phyloP scores from a whole-genome alignment of 2,113 vertebrate genomes.

The Probosciger aterrimus region DNA sequence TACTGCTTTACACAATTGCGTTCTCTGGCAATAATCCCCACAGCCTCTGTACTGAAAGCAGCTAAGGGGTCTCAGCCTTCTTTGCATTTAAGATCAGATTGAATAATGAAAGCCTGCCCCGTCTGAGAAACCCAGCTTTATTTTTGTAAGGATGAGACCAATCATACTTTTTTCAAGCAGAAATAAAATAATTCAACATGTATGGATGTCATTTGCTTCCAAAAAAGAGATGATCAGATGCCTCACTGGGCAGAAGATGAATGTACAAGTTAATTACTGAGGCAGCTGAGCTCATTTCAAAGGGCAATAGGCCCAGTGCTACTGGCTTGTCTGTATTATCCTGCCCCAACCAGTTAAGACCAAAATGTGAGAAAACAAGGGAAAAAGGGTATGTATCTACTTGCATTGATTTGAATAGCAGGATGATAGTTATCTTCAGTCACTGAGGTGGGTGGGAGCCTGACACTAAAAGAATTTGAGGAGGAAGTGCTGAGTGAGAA shows the following conservation, averaged over 20 bases:
- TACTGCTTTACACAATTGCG: not conserved
- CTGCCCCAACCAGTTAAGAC: not conserved
- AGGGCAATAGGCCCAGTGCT: not conserved
- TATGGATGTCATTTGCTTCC: not conserved
- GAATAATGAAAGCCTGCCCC: not conserved
- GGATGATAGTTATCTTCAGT: slow-evolving; percentile 58
- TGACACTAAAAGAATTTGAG: slow-evolving; percentile 53
- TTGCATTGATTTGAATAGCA: slow-evolving; percentile 54
- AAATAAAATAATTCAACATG: not conserved
- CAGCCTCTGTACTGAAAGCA: not conserved
- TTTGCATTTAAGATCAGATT: not conserved
- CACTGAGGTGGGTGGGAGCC: slow-evolving; percentile 42
- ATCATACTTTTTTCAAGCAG: not conserved
- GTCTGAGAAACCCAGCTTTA: not conserved
- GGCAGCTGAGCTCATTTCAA: not conserved
- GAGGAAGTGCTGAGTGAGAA: slow-evolving; percentile 66
- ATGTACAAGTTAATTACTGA: not conserved
- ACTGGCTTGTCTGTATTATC: slow-evolving; percentile 6
- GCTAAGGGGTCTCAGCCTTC: not conserved
- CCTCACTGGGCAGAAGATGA: not conserved
- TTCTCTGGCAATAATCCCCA: not conserved
- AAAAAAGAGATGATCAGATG: not conserved
- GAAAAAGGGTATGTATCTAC: slow-evolving; percentile 16
- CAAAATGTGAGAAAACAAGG: slow-evolving; percentile 29
- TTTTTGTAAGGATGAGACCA: not conserved